These are phyloP conservation scores for Allacma fusca DNA, from an alignment of 2,888 invertebrate genomes.

Conservation along the genomic window DNA sequence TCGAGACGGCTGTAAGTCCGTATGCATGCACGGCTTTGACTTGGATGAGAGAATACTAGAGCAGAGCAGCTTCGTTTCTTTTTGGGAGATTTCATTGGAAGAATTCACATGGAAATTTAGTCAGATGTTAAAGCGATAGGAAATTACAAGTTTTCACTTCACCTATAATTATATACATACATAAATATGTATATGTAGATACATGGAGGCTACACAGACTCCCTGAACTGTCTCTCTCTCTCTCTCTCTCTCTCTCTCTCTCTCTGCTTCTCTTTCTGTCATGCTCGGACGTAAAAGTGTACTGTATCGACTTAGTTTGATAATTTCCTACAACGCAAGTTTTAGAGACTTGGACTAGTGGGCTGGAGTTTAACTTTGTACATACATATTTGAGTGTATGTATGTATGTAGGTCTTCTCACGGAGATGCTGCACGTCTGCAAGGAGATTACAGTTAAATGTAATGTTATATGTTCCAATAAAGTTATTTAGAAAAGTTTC, in stretches of 20 bases:
- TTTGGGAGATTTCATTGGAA: not conserved
- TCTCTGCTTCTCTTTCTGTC: too few relatives aligned
- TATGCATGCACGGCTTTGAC: not conserved
- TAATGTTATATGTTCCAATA: slow-evolving; percentile 5
- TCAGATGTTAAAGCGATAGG: slow-evolving; percentile 14
- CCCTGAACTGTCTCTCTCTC: too few relatives aligned
- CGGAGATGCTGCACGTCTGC: not conserved
- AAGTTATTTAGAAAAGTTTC: slow-evolving; percentile 12
- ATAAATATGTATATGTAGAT: too few relatives aligned
- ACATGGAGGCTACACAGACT: too few relatives aligned
- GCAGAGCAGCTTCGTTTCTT: not conserved
- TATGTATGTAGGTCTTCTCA: too few relatives aligned
- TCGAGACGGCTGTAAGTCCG: not conserved
- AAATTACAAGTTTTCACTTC: not conserved
- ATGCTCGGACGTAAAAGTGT: too few relatives aligned
- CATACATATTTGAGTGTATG: too few relatives aligned
- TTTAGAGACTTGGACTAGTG: too few relatives aligned
- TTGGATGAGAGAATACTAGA: not conserved
- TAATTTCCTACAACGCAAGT: too few relatives aligned
- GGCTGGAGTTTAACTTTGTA: too few relatives aligned
- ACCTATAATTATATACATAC: not conserved
- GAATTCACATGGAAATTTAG: slow-evolving; percentile 32
- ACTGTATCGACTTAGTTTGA: too few relatives aligned
- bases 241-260: too few relatives aligned
- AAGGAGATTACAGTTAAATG: slow-evolving; percentile 1